Percentiles rank a stretch among this genome's conserved stretches.
Conservation (phyloP, 2,113 vertebrate species). For the Panthera uncia region DNA sequence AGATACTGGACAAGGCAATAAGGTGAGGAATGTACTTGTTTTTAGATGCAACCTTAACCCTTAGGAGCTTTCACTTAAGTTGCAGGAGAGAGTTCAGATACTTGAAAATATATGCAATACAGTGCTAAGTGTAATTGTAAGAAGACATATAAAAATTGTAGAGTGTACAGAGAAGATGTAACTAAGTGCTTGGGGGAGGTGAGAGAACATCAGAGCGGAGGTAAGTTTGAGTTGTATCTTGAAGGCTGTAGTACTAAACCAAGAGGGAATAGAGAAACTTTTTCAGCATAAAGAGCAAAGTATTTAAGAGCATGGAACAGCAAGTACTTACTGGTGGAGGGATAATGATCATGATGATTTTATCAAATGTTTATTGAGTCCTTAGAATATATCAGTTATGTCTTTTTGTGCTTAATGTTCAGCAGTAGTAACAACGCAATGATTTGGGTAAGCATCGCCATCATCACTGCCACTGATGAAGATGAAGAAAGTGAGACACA, state of each 20-base stretch:
- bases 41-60: neutral
- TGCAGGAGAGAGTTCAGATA: neutral
- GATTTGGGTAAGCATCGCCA: neutral
- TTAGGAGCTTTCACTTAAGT: neutral
- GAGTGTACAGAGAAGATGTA: neutral
- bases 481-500: neutral
- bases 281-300: neutral
- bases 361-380: neutral
- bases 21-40: neutral
- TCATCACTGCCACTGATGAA: neutral
- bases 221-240: neutral
- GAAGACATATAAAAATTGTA: neutral
- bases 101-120: neutral
- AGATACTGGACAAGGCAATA: neutral
- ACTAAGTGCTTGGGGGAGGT: neutral
- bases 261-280: neutral
- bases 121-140: neutral
- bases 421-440: neutral
- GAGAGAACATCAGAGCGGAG: neutral
- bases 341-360: neutral
- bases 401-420: neutral
- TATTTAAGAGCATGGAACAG: neutral
- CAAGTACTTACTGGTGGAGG: neutral
- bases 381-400: neutral
- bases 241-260: neutral